Evolutionary conservation across 2,113 vertebrate genomes (phyloP).

Genomic region (Cettia cetti): DNA sequence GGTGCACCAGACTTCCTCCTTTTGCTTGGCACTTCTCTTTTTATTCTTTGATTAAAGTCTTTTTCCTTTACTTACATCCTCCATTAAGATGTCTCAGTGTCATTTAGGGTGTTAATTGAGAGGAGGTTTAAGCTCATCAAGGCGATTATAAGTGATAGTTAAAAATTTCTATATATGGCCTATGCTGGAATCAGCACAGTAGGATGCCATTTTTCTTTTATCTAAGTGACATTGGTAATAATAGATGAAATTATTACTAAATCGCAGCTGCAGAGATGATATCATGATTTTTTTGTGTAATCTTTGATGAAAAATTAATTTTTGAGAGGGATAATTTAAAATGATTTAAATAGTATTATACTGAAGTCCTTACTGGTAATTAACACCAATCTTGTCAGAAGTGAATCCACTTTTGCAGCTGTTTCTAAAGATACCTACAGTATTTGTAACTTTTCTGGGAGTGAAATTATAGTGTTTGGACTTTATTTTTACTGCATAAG

Average conservation of each 20-base stretch:
- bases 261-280: slow-evolving; percentile 89
- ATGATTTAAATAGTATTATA: slow-evolving; percentile 86
- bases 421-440: slow-evolving; percentile 80
- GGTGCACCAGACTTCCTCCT: slow-evolving; percentile 31
- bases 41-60: slow-evolving; percentile 80
- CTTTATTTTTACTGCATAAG: slow-evolving; percentile 75
- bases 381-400: slow-evolving; percentile 83
- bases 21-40: slow-evolving; percentile 52
- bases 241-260: slow-evolving; percentile 92
- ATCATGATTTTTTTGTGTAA: slow-evolving; percentile 87
- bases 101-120: slow-evolving; percentile 97
- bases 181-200: slow-evolving; percentile 85
- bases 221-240: slow-evolving; percentile 91
- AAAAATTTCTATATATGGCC: slow-evolving; percentile 93
- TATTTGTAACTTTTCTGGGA: slow-evolving; percentile 77
- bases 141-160: slow-evolving; percentile 95
- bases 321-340: slow-evolving; percentile 87
- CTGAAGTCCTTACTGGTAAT: slow-evolving; percentile 82
- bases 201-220: slow-evolving; percentile 89
- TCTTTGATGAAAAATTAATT: slow-evolving; percentile 83
- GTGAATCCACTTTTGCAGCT: slow-evolving; percentile 80
- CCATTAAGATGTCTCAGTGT: slow-evolving; percentile 89
- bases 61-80: slow-evolving; percentile 82
- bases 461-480: slow-evolving; percentile 77
- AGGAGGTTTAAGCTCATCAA: slow-evolving; percentile 93